phyloP scores from a whole-genome alignment of 2,797 vertebrate species.

The Valencia hispanica region DNA sequence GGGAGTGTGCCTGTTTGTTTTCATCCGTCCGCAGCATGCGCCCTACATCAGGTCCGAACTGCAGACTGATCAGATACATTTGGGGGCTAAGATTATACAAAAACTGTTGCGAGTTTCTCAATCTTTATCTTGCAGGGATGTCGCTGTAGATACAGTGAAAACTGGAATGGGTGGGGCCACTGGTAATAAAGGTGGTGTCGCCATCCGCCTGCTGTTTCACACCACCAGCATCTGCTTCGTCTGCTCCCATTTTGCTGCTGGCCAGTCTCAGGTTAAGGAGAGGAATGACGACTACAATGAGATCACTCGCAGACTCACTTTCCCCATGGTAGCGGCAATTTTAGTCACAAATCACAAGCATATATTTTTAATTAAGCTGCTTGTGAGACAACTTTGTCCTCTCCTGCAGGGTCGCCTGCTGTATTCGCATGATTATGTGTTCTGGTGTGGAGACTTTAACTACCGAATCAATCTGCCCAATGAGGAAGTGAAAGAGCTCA shows the following conservation, averaged over 20 bases:
- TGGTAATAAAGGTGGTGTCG: slow-evolving; percentile 97
- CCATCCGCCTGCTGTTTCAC: slow-evolving; percentile 95
- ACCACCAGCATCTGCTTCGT: slow-evolving; percentile 98
- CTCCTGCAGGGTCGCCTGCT: slow-evolving; percentile 90
- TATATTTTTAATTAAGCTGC: background rate
- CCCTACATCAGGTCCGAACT: slow-evolving; percentile 82
- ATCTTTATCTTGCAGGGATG: slow-evolving; percentile 82
- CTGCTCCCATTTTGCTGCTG: slow-evolving; percentile 98
- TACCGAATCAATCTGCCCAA: slow-evolving; percentile 95
- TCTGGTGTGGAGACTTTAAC: slow-evolving; percentile 99
- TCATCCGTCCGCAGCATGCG: slow-evolving; percentile 96
- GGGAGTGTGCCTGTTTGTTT: slow-evolving; percentile 97
- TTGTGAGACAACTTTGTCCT: background rate
- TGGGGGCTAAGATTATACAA: background rate
- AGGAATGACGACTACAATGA: slow-evolving; percentile 96
- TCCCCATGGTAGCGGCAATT: slow-evolving; percentile 91
- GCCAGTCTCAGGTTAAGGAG: slow-evolving; percentile 98
- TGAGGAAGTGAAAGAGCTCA: slow-evolving; percentile 96
- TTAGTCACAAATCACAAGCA: background rate
- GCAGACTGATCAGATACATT: background rate
- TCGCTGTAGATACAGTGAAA: slow-evolving; percentile 97
- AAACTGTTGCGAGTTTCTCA: background rate
- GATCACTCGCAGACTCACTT: slow-evolving; percentile 92
- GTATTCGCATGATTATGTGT: slow-evolving; percentile 97
- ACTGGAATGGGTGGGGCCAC: slow-evolving; percentile 99